A percentile compares a stretch with the other conserved stretches of the same genome.
Evolutionary conservation across 2,888 invertebrate genomes (phyloP).

Genomic region (Drosophila niveifrons): DNA sequence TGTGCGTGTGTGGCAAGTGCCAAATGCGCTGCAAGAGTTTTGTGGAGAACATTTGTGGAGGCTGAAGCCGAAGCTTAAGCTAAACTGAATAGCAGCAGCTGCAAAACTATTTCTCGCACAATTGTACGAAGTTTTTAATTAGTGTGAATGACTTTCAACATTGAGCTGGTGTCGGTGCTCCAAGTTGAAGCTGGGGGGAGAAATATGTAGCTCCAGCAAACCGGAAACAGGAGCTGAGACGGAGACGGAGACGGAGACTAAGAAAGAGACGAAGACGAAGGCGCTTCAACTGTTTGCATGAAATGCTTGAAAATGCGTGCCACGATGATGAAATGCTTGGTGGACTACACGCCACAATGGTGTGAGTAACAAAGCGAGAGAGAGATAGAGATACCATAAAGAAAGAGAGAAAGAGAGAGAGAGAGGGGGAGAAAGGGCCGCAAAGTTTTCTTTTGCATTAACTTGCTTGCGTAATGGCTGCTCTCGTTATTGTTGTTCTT

Average conservation of each 20-base stretch:
- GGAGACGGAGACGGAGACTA: background rate
- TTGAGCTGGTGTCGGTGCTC: slow-evolving; percentile 55
- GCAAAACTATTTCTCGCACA: slow-evolving; percentile 79
- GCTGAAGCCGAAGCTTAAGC: slow-evolving; percentile 18
- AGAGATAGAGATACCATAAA: background rate
- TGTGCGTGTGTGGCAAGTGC: slow-evolving; percentile 23
- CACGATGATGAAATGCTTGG: slow-evolving; percentile 39
- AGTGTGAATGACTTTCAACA: slow-evolving; percentile 82
- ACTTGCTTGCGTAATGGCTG: slow-evolving; percentile 43
- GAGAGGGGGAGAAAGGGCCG: slow-evolving; percentile 25
- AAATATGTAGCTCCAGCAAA: background rate
- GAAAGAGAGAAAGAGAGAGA: background rate
- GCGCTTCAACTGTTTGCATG: slow-evolving; percentile 55
- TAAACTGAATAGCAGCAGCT: slow-evolving; percentile 71
- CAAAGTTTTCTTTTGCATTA: slow-evolving; percentile 56
- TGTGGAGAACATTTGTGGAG: slow-evolving; percentile 12
- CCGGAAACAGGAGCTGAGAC: slow-evolving; percentile 12
- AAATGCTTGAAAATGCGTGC: slow-evolving; percentile 69
- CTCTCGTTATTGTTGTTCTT: slow-evolving; percentile 26
- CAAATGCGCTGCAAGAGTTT: slow-evolving; percentile 33
- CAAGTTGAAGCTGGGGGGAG: slow-evolving; percentile 17
- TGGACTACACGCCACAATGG: slow-evolving; percentile 20
- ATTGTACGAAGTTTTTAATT: slow-evolving; percentile 84
- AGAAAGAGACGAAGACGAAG: slow-evolving; percentile 2
- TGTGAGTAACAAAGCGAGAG: background rate